Evolutionary conservation across 2,888 invertebrate genomes (phyloP).

Genomic region (Thymelicus acteon): DNA sequence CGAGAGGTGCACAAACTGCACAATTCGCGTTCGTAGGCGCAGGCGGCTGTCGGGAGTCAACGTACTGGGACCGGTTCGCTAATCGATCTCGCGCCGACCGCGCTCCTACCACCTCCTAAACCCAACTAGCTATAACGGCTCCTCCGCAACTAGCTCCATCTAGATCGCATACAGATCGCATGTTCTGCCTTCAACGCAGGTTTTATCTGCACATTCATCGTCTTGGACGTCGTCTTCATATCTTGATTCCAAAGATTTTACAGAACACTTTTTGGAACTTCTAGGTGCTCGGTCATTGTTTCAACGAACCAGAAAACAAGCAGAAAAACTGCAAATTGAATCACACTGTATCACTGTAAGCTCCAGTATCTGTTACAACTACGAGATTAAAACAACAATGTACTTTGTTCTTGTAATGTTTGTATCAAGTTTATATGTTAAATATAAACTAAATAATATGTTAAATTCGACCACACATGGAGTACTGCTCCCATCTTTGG

Average conservation of each 20-base stretch:
- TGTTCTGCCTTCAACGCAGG: background rate
- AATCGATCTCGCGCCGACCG: constrained; percentile 78
- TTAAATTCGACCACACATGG: too few species aligned
- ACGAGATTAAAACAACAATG: too few species aligned
- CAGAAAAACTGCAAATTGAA: too few species aligned
- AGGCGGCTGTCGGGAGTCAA: constrained; percentile 77
- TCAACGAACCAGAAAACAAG: too few species aligned
- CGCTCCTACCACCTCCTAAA: constrained; percentile 79
- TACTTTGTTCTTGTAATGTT: too few species aligned
- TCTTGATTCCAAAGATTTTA: background rate
- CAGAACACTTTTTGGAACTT: too few species aligned
- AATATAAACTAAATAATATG: too few species aligned
- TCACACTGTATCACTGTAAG: too few species aligned
- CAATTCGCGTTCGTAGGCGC: constrained; percentile 67
- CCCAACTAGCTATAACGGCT: constrained; percentile 73
- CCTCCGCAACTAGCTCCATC: constrained; percentile 48
- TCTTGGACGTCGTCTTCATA: background rate
- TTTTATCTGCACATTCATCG: background rate
- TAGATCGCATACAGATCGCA: constrained; percentile 11
- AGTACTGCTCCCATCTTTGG: too few species aligned
- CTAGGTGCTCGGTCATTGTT: too few species aligned
- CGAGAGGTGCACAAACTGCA: constrained; percentile 68
- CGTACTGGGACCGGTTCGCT: constrained; percentile 81
- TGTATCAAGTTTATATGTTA: too few species aligned
- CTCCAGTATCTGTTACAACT: too few species aligned